A percentile compares a stretch with the other conserved stretches of the same genome.
Conservation (phyloP, 1,140 invertebrate species). For the Scaptomyza hsui region DNA sequence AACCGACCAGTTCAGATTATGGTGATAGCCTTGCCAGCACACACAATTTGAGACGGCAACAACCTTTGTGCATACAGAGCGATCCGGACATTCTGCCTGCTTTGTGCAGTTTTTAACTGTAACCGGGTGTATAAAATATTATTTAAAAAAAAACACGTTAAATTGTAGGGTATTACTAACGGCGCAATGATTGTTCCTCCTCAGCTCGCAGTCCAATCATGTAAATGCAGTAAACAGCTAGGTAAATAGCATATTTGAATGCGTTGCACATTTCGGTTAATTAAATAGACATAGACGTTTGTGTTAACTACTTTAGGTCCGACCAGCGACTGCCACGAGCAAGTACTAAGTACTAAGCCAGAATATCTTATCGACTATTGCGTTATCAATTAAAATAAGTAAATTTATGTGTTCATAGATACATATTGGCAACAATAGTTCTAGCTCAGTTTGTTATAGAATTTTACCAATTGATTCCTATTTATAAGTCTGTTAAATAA, state of each 20-base stretch:
- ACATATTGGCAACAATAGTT: not conserved
- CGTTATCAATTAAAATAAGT: slow-evolving; percentile 16
- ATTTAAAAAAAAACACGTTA: not conserved
- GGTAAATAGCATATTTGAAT: slow-evolving; percentile 28
- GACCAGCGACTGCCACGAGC: slow-evolving; percentile 15
- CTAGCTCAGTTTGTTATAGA: not conserved
- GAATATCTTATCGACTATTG: slow-evolving; percentile 32
- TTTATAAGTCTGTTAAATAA: too few relatives aligned
- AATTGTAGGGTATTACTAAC: slow-evolving; percentile 18
- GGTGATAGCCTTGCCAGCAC: slow-evolving; percentile 36
- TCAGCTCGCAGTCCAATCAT: slow-evolving; percentile 9
- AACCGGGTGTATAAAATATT: not conserved
- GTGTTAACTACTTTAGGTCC: slow-evolving; percentile 12
- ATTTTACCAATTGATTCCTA: slow-evolving; percentile 3
- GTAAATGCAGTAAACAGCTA: slow-evolving; percentile 11
- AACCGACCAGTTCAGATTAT: slow-evolving; percentile 19
- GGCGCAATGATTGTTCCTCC: not conserved
- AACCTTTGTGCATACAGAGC: slow-evolving; percentile 34
- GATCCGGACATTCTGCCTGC: slow-evolving; percentile 25
- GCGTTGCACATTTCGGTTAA: slow-evolving; percentile 34
- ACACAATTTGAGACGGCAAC: slow-evolving; percentile 17
- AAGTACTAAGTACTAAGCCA: not conserved
- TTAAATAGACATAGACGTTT: slow-evolving; percentile 19
- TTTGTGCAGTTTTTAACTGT: slow-evolving; percentile 34
- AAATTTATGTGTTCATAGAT: not conserved